Base-by-base conservation (phyloP, 2,888 invertebrate species). In the Quadroppia sp. region DNA sequence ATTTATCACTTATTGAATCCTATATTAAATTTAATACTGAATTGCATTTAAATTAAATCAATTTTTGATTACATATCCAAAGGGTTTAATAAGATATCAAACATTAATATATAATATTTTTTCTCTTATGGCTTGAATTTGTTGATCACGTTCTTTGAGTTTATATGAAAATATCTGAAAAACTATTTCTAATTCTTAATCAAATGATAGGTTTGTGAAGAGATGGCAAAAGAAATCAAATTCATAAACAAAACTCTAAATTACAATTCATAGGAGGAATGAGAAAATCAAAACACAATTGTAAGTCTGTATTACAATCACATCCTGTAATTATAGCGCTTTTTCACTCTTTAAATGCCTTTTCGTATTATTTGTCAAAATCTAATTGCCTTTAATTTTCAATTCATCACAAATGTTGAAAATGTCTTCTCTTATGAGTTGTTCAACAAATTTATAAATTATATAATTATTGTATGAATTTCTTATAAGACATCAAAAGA, bases 301-400 rank as follows among this genome's bases (percentile, higher is more conserved):
- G 53, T 1, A 53, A 25, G 25, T 4, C 20, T 6, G 15, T 56
- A 15, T 56, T 56, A 2, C n/a, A 15, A 56, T 9, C 20, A 64
- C 64, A 64, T 64, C 64, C 64, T 64, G 64, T 64, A 64, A 64
- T 64, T 64, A 64, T 64, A 64, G 40, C 40, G 64, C 40, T 40
- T 64, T 61, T 30, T 40, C 36, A 23, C 40, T 40, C 20, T 64
- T 23, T 23, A n/a, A 40, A 13, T 64, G 40, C 40, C 64, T 64
- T 64, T 64, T 64, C 64, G 20, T 64, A 40, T 40, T 64, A 64
- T 64, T 64, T 64, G 64, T 64, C 64, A 64, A 64, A 40, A 23
- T 23, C 36, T 64, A 64, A 64, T 64, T 64, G 30, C 9, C 36
- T 40, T 56, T 30, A 56, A 56, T 30, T 56, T 28, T 30, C 56